phyloP scores from a whole-genome alignment of 2,888 invertebrate species.

The Atethmia centrago region DNA sequence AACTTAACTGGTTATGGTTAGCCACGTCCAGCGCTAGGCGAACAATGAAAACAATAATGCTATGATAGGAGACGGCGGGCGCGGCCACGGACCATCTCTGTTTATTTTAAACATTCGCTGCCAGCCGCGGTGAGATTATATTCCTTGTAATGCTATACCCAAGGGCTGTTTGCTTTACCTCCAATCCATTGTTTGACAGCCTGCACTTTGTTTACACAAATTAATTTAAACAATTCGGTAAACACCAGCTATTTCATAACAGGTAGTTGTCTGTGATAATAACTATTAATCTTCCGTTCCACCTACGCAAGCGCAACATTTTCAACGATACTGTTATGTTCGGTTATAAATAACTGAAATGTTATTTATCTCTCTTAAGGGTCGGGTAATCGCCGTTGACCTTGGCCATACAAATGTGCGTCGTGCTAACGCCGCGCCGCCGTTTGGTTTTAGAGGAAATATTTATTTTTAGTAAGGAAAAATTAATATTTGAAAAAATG shows the following conservation, averaged over 20 bases:
- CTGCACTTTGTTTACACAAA: conserved; percentile 69
- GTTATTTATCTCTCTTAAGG: conserved; percentile 69
- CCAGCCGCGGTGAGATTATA: conserved; percentile 79
- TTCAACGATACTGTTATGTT: conserved; percentile 45
- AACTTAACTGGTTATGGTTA: conserved; percentile 59
- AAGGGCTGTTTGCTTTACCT: conserved; percentile 73
- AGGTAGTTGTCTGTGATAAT: conserved; percentile 58
- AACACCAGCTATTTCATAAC: conserved; percentile 62
- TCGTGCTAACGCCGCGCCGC: too few relatives aligned
- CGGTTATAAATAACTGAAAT: conserved; percentile 58
- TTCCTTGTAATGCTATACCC: conserved; percentile 80
- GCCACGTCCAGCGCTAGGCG: conserved; percentile 70
- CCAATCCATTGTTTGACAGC: conserved; percentile 74
- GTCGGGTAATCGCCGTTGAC: too few relatives aligned
- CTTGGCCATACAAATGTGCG: too few relatives aligned
- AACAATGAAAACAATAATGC: conserved; percentile 87
- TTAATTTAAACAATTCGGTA: conserved; percentile 67
- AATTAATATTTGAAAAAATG: too few relatives aligned
- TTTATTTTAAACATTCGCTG: conserved; percentile 87
- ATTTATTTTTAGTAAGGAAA: too few relatives aligned
- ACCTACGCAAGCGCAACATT: conserved; percentile 46
- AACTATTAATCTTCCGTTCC: conserved; percentile 60
- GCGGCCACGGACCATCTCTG: conserved; percentile 72
- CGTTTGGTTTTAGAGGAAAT: too few relatives aligned
- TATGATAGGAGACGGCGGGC: conserved; percentile 83